These are phyloP conservation scores for Stomorhina lunata DNA, from an alignment of 2,888 invertebrate species.

Conservation along the genomic window DNA sequence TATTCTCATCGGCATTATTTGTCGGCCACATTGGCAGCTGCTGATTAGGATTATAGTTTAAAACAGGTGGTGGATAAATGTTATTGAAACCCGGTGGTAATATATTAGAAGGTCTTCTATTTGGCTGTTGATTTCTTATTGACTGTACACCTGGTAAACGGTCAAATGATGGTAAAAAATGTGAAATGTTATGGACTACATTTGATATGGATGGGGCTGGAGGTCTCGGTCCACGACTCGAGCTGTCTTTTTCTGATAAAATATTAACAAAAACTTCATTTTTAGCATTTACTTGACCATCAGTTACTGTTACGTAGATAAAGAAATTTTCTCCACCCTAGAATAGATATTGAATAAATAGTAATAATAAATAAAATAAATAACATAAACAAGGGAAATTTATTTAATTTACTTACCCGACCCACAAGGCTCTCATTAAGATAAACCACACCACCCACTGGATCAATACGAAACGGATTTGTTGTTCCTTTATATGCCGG, in stretches of 20 bases:
- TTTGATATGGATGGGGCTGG: constrained; percentile 76
- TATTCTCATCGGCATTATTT: constrained; percentile 28
- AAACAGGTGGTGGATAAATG: constrained; percentile 75
- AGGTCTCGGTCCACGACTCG: constrained; percentile 71
- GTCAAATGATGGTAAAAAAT: constrained; percentile 78
- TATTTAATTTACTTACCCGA: constrained; percentile 83
- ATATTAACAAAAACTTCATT: constrained; percentile 86
- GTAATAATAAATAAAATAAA: neutral
- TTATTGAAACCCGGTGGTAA: constrained; percentile 73
- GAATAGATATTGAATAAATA: too few relatives aligned
- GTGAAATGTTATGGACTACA: constrained; percentile 76
- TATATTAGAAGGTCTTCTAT: constrained; percentile 69
- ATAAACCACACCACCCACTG: constrained; percentile 87
- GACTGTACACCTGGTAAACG: constrained; percentile 78
- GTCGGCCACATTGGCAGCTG: constrained; percentile 59
- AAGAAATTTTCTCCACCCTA: constrained; percentile 85
- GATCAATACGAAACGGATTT: constrained; percentile 89
- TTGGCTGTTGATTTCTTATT: constrained; percentile 74
- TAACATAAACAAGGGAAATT: neutral
- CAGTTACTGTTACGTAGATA: constrained; percentile 85
- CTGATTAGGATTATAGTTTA: constrained; percentile 75
- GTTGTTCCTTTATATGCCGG: constrained; percentile 78
- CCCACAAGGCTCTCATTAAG: constrained; percentile 89
- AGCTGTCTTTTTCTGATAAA: constrained; percentile 66
- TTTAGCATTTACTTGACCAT: constrained; percentile 84